Conservation (phyloP, 1,140 invertebrate species). For the Drosophila suzukii region DNA sequence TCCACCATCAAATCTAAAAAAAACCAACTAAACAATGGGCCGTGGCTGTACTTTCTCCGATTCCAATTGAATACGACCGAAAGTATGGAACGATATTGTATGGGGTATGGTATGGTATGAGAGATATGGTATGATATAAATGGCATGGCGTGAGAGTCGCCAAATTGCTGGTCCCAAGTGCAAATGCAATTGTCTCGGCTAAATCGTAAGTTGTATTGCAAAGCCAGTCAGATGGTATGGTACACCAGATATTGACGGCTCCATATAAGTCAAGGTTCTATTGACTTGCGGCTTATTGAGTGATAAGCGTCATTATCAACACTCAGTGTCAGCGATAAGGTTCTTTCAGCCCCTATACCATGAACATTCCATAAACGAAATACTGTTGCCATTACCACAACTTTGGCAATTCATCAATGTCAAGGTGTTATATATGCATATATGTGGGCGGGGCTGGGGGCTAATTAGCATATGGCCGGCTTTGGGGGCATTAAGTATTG, state of each 20-base stretch:
- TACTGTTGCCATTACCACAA: conserved; percentile 6
- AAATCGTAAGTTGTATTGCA: not conserved
- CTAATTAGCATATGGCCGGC: conserved; percentile 61
- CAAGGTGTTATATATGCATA: conserved; percentile 27
- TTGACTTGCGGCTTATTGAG: conserved; percentile 54
- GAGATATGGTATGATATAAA: not conserved
- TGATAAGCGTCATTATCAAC: conserved; percentile 50
- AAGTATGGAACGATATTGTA: conserved; percentile 3
- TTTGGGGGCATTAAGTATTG: conserved; percentile 16
- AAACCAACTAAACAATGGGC: conserved; percentile 56
- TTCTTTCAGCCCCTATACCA: not conserved
- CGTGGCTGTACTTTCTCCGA: conserved; percentile 69
- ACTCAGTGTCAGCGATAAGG: conserved; percentile 26
- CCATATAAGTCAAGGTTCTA: conserved; percentile 74
- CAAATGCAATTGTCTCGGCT: conserved; percentile 15
- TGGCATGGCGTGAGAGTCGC: conserved; percentile 27
- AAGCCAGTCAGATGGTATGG: not conserved
- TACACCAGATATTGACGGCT: not conserved
- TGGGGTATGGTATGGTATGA: not conserved
- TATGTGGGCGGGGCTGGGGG: conserved; percentile 3
- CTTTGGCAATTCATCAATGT: conserved; percentile 66
- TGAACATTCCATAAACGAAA: conserved; percentile 6
- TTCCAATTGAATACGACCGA: conserved; percentile 46
- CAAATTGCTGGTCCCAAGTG: conserved; percentile 13
- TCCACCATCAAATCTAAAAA: conserved; percentile 50